Conservation (phyloP, 2,888 invertebrate genomes). For the Drosophila basisetae region DNA sequence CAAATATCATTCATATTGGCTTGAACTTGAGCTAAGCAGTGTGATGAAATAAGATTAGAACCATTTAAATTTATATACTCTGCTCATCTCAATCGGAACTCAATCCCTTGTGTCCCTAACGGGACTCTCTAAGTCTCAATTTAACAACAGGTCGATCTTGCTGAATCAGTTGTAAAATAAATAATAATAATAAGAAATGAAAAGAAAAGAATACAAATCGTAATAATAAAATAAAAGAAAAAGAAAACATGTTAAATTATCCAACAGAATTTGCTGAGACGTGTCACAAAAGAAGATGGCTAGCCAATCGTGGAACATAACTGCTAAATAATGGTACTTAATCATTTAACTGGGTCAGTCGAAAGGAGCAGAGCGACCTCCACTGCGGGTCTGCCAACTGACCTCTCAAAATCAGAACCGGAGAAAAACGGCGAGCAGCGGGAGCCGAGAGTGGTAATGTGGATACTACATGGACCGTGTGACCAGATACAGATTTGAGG, state of each 20-base stretch:
- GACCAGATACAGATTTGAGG: slow-evolving; percentile 44
- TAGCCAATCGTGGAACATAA: slow-evolving; percentile 10
- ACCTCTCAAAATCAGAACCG: slow-evolving; percentile 37
- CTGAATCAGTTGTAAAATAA: not conserved
- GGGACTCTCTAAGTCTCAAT: not conserved
- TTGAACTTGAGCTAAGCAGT: not conserved
- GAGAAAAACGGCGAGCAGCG: not conserved
- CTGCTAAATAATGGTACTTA: slow-evolving; percentile 69
- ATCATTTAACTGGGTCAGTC: slow-evolving; percentile 74
- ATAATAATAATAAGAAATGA: slow-evolving; percentile 27
- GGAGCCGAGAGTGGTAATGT: not conserved
- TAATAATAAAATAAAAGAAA: slow-evolving; percentile 13
- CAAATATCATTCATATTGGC: not conserved
- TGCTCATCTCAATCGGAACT: not conserved
- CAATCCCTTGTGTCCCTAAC: not conserved
- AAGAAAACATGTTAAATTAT: not conserved
- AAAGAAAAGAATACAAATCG: slow-evolving; percentile 32
- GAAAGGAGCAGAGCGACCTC: slow-evolving; percentile 33
- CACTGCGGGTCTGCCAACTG: slow-evolving; percentile 41
- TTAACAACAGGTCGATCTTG: not conserved
- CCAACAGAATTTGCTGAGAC: slow-evolving; percentile 1
- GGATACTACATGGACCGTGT: slow-evolving; percentile 11
- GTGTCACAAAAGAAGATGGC: slow-evolving; percentile 5
- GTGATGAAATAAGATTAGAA: not conserved
- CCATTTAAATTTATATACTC: not conserved